Base-by-base conservation (phyloP, 2,888 invertebrate species). In the Polietes domitor region DNA sequence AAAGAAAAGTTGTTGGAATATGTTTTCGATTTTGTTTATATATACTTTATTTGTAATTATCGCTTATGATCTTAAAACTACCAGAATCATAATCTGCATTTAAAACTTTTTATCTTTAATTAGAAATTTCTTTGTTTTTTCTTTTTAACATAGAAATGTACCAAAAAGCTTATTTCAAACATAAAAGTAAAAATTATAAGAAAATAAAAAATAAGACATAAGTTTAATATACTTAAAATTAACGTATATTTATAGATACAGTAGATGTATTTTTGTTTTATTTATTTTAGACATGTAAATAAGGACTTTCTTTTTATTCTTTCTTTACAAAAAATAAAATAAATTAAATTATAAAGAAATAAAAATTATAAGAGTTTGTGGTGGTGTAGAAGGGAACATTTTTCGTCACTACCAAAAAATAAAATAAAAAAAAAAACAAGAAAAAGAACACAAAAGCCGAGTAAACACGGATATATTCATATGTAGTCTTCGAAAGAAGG, bases 41-140 rank as follows among this genome's bases (percentile, higher is more conserved):
- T 81, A 81, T 84, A 79, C 78, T 86, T 85, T 86, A 87, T 86
- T 86, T 85, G 83, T 83, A 85, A 76, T 86, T 86, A 86, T 87
- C 80, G 82, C 85, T 86, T 86, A 86, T 86, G 82, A 86, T 80
- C 87, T 87, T 87, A 87, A 86, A 76, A 83, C 83, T 87, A 87
- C 83, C 86, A 87, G 87, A 87, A 87, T 86, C 82, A 86, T 85
- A 82, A 86, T 86, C 80, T 87, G 86, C 82, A 84, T 84, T 86
- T 85, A 81, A 79, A 85, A 85, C 81, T 85, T 77, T 81, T 77
- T 71, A 84, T 80, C 41, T 77, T 77, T 84, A 72, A 81, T 84
- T 81, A 81, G 63, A 83, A 79, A 68, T 84, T 81, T 84, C 71
- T 77, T 79, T 72, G 15, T 73, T 37, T 80, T 80, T 63, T 72